phyloP scores from a whole-genome alignment of 2,113 vertebrate genomes.

The Mus musculus region GRCm39 chr9:30392501-30393000 shows the following conservation, averaged over 20 bases:
- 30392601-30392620: too few relatives aligned
- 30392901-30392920: too few relatives aligned
- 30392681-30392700: neutral
- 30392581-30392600: too few relatives aligned
- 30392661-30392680: too few relatives aligned
- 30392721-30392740: neutral
- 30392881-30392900: fast-evolving
- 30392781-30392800: neutral
- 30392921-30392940: too few relatives aligned
- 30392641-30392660: too few relatives aligned
- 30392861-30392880: too few relatives aligned
- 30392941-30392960: neutral
- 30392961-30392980: neutral
- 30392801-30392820: fast-evolving
- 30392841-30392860: too few relatives aligned
- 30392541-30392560: neutral
- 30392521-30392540: too few relatives aligned
- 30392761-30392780: neutral
- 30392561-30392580: fast-evolving
- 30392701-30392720: neutral
- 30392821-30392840: neutral
- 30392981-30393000: neutral
- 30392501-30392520: neutral
- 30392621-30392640: fast-evolving
- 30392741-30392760: too few relatives aligned